These are phyloP conservation scores for Digitonthophagus gazella DNA, from an alignment of 2,888 invertebrate species.

Conservation along the genomic window DNA sequence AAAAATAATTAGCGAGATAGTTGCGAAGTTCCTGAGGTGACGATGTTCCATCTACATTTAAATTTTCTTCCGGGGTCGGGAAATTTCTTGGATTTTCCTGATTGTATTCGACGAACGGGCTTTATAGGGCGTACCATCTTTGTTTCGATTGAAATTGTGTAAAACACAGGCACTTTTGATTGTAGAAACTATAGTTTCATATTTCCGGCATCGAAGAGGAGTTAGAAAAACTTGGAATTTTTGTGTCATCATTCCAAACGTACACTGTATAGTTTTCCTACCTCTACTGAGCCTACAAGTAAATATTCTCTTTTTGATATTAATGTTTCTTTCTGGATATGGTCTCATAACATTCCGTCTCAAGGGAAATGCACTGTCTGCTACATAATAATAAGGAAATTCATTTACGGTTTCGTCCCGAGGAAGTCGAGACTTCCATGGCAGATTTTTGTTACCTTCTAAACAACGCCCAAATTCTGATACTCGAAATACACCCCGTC, in stretches of 20 bases:
- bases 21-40: neutral
- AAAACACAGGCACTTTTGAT: too few species aligned
- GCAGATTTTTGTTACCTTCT: conserved; percentile 1
- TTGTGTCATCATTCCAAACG: conserved; percentile 14
- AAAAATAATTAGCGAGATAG: neutral
- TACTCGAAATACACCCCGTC: conserved; percentile 39
- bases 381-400: conserved; percentile 10
- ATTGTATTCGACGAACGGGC: too few species aligned
- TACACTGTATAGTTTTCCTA: conserved; percentile 11
- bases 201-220: neutral
- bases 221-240: neutral
- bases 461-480: conserved; percentile 31
- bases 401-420: neutral
- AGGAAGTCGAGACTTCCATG: neutral
- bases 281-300: conserved; percentile 17
- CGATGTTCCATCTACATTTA: neutral
- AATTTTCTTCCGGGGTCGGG: neutral
- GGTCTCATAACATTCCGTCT: neutral
- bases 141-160: too few species aligned
- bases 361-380: conserved; percentile 11
- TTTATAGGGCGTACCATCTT: too few species aligned
- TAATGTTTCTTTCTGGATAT: conserved; percentile 1
- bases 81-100: neutral
- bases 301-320: conserved; percentile 7
- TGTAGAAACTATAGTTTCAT: neutral